Evolutionary conservation across 23 tunicate species (phyloP).

Genomic region (Halocynthia roretzi): DNA sequence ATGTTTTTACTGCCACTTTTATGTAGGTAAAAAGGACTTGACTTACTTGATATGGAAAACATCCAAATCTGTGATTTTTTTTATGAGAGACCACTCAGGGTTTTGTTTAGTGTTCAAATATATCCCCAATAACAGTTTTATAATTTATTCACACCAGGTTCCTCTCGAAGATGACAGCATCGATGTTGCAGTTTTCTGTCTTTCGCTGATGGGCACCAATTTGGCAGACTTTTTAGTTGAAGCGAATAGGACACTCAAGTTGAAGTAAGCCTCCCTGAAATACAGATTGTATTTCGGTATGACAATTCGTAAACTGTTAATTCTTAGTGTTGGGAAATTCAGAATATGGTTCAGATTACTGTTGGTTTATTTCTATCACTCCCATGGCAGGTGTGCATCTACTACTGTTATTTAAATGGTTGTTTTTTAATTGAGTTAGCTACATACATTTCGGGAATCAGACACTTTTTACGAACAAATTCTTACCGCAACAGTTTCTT

Average conservation of each 20-base stretch:
- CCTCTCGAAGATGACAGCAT: slow-evolving; percentile 49
- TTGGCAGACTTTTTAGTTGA: slow-evolving; percentile 44
- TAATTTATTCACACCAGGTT: slow-evolving; percentile 29
- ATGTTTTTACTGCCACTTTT: too few relatives aligned
- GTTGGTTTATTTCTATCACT: background rate
- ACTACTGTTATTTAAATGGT: background rate
- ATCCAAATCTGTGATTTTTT: too few relatives aligned
- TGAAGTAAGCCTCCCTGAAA: slow-evolving; percentile 35
- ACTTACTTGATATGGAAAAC: too few relatives aligned
- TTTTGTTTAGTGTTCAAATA: too few relatives aligned
- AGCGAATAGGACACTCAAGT: slow-evolving; percentile 71
- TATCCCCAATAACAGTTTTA: background rate
- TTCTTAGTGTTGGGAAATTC: background rate
- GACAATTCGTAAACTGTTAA: background rate
- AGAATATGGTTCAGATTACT: background rate
- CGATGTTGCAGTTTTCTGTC: slow-evolving; percentile 74
- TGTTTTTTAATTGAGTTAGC: background rate
- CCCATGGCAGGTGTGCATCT: background rate
- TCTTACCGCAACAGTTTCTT: too few relatives aligned
- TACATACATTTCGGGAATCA: too few relatives aligned
- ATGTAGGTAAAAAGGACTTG: too few relatives aligned
- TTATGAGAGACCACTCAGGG: too few relatives aligned
- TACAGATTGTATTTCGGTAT: background rate
- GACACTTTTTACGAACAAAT: too few relatives aligned
- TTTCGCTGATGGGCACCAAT: slow-evolving; percentile 85